phyloP scores from a whole-genome alignment of 2,113 vertebrate genomes.

The Chroicocephalus ridibundus region DNA sequence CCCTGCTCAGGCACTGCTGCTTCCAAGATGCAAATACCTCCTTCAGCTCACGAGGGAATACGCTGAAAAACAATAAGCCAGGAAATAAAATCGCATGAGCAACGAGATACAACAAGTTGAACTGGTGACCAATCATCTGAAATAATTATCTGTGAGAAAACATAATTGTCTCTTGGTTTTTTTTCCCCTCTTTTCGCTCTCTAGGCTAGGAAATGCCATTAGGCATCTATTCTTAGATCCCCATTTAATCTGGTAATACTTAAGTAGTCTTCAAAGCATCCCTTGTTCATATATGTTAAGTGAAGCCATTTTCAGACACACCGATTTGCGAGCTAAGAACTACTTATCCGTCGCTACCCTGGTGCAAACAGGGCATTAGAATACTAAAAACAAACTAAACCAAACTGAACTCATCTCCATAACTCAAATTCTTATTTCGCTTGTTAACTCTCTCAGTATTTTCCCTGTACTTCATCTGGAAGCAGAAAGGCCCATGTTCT shows the following conservation, averaged over 20 bases:
- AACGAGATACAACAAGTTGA: not conserved
- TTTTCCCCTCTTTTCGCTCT: not conserved
- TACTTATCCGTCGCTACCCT: not conserved
- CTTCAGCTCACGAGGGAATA: conserved; percentile 95
- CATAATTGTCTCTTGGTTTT: not conserved
- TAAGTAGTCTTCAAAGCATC: conserved; percentile 7
- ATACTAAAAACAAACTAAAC: not conserved
- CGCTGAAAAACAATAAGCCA: conserved; percentile 68
- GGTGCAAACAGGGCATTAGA: not conserved
- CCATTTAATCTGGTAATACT: not conserved
- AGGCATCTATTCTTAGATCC: conserved; percentile 40
- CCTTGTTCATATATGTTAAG: not conserved
- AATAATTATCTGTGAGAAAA: not conserved
- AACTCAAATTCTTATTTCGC: not conserved
- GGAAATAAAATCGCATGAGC: not conserved
- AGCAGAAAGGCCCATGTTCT: not conserved
- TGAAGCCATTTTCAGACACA: not conserved
- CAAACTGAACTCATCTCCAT: not conserved
- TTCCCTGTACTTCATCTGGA: not conserved
- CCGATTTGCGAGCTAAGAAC: not conserved
- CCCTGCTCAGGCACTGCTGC: conserved; percentile 87
- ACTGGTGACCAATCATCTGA: not conserved
- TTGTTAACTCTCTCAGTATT: not conserved
- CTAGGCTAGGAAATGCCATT: conserved; percentile 23
- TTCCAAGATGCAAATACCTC: conserved; percentile 96